Evolutionary conservation across 2,113 vertebrate genomes (phyloP), one percentile per base, ranked within the genome.

Genomic region (Sorex araneus): DNA sequence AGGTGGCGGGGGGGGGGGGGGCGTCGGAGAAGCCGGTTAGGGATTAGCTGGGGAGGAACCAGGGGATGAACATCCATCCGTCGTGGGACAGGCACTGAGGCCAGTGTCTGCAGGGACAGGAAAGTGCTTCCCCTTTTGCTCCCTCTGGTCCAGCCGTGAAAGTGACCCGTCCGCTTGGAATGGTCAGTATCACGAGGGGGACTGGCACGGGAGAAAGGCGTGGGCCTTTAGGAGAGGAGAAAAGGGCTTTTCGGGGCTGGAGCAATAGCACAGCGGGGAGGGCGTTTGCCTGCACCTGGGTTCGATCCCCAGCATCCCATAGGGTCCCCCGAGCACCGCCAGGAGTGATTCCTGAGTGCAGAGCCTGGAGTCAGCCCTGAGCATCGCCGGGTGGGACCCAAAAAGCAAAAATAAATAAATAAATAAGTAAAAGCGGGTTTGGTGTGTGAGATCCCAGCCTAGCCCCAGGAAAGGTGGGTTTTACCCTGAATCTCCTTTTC

Each of bases 391-490:
- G 40, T n/a, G 40, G 40, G 40, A 40, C 40, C 40, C 40, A 40
- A n/a, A n/a, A n/a, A n/a, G n/a, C n/a, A 40, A 40, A 40, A 40
- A 40, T 40, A 40, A 40, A 40, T 40, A 40, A 40, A 40, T 40
- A 7, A 40, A 40, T 40, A 40, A 40, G n/a, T n/a, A 40, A 40
- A 75, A 86, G 79, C 63, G 93, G 47, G 84, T 84, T 94, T 93
- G n/a, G 32, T 63, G 47, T 79, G 66, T 97, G 95, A 95, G 92
- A 92, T 95, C 94, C 94, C n/a, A 87, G 93, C 89, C 96, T 77
- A 30, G 21, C 57, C 63, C 70, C 28, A 34, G 47, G 23, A 83
- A 94, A 95, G 71, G 82, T 80, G 45, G 63, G 54, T 71, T 81
- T 91, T 76, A 45, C 47, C 57, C 21, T 66, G 23, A 79, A 47